Evolutionary conservation across 1,140 invertebrate species (phyloP), one percentile per base, ranked within the genome.

Genomic region (Carposina sasakii): DNA sequence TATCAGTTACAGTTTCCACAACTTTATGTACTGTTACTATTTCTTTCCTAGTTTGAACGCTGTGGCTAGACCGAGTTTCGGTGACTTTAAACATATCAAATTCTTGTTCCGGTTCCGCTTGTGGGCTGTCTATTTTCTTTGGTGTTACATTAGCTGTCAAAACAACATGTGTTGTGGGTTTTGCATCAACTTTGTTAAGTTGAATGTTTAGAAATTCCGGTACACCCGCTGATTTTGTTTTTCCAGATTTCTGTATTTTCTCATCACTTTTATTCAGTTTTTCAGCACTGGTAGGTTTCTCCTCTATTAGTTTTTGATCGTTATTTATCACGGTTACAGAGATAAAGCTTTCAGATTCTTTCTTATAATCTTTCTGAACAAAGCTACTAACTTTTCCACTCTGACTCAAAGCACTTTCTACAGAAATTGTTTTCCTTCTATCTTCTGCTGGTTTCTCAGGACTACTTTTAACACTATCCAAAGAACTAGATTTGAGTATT

Each of bases 131-230:
- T 15, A 56, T 45, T 69, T 84, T 84, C 65, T 82, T 84, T 66
- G 78, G 78, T 22, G 77, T 79, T 48, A 84, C 59, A 42, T 87
- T 86, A 52, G 88, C 89, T 15, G 89, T 87, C 47, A 90, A 71
- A 39, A 90, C 88, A 28, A 91, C 79, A 67, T 90, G 89, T 40
- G 85, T 86, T 4, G 79, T 54, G 3, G 87, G 86, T 62, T 89
- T 89, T 24, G 74, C 71, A 57, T 92, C 90, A 28, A 92, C 90
- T 59, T 87, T 89, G 52, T 92, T 91, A 37, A 92, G 63, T 65
- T 91, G 90, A 39, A 91, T 89, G 56, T 91, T 88, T 56, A 92
- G 77, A 65, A 92, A 92, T 73, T 92, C 91, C 1, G 90, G 90
- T n/a, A 91, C 85, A 21, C 72, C 67, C 9, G 70, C 37, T 46